A percentile compares a stretch with the other conserved stretches of the same genome.
Evolutionary conservation across 1,140 invertebrate genomes (phyloP).

Genomic region (Conus betulinus): DNA sequence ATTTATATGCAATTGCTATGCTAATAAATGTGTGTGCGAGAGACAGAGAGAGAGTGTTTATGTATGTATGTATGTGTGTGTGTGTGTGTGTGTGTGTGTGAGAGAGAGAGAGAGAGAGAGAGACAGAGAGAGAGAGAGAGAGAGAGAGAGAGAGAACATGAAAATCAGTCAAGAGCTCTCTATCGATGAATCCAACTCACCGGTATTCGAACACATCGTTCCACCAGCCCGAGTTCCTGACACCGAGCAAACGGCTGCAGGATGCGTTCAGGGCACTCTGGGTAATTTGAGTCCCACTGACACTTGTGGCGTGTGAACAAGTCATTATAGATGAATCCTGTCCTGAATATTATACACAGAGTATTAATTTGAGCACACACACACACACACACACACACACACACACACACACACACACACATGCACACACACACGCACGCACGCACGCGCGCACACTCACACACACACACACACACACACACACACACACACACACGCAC

Average conservation of each 20-base stretch:
- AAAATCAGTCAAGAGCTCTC: too few relatives aligned
- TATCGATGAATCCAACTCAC: constrained; percentile 49
- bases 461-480: not conserved
- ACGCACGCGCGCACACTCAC: too few relatives aligned
- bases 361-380: too few relatives aligned
- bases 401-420: not conserved
- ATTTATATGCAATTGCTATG: too few relatives aligned
- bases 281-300: constrained; percentile 89
- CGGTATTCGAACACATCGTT: constrained; percentile 78
- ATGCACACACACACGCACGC: too few relatives aligned
- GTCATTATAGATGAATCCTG: constrained; percentile 87
- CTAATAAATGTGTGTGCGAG: too few relatives aligned
- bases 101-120: too few relatives aligned
- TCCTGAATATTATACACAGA: constrained; percentile 71
- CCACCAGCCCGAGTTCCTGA: constrained; percentile 83
- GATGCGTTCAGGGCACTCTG: constrained; percentile 88
- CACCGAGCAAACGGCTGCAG: constrained; percentile 85
- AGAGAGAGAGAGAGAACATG: too few relatives aligned
- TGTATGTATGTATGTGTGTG: too few relatives aligned
- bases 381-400: not conserved
- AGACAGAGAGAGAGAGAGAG: too few relatives aligned
- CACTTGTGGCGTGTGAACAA: constrained; percentile 87
- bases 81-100: not conserved
- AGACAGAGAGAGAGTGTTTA: too few relatives aligned
- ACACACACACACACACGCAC: not conserved